These are phyloP conservation scores for Sebastolobus alascanus DNA, from an alignment of 2,797 vertebrate genomes.

Conservation along the genomic window DNA sequence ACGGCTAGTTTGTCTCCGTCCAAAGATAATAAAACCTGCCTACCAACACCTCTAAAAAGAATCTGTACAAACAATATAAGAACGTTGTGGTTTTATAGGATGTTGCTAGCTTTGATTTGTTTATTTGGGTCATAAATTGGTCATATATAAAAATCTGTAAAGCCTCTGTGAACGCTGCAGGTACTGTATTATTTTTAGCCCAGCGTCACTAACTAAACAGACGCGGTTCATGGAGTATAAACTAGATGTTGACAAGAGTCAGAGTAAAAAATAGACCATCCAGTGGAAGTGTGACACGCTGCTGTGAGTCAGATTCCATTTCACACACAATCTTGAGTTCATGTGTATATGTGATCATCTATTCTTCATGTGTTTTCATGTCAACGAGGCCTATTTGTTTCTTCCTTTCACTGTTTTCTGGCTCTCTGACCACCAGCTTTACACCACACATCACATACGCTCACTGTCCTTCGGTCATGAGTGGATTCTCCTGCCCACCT, in stretches of 20 bases:
- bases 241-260: constrained; percentile 5
- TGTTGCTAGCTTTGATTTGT: not conserved
- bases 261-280: constrained; percentile 7
- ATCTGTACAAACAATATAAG: not conserved
- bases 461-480: not conserved
- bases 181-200: not conserved
- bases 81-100: not conserved
- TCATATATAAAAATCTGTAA: too few species aligned
- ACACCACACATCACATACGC: not conserved
- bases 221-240: not conserved
- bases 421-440: not conserved
- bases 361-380: constrained; percentile 33
- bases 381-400: constrained; percentile 1
- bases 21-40: not conserved
- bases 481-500: constrained; percentile 7
- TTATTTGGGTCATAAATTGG: not conserved
- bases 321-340: constrained; percentile 22
- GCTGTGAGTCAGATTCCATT: constrained; percentile 8
- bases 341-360: constrained; percentile 11
- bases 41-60: not conserved
- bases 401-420: constrained; percentile 8
- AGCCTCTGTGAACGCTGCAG: not conserved
- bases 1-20: accelerated
- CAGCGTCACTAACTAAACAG: not conserved
- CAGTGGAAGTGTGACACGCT: constrained; percentile 9